phyloP scores from a whole-genome alignment of 2,888 invertebrate genomes.

The Pyrgus malvae region DNA sequence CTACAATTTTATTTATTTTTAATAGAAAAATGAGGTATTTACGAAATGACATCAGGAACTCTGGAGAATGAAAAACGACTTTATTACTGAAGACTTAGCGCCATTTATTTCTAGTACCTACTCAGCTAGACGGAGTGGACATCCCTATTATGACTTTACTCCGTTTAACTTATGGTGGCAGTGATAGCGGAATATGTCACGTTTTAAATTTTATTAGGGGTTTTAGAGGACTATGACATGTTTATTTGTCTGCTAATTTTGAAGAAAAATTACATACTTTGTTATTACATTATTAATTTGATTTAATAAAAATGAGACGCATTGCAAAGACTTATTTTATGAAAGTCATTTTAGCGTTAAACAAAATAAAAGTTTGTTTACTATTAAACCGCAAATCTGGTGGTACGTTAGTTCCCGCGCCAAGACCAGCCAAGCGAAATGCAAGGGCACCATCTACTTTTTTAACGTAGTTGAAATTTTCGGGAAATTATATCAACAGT shows the following conservation, averaged over 20 bases:
- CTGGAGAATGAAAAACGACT: neutral
- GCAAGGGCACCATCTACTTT: too few species aligned
- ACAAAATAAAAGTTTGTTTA: too few species aligned
- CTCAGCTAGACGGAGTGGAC: conserved; percentile 12
- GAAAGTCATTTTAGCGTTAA: too few species aligned
- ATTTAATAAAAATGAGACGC: too few species aligned
- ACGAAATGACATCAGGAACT: neutral
- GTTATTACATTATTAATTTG: too few species aligned
- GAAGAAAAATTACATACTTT: too few species aligned
- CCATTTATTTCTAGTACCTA: conserved; percentile 22
- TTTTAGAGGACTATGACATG: neutral
- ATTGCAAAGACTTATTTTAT: too few species aligned
- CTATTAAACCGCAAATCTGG: too few species aligned
- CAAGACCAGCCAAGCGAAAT: too few species aligned
- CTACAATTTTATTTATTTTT: neutral
- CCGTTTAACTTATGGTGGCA: neutral
- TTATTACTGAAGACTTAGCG: conserved; percentile 2
- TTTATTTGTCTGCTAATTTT: neutral
- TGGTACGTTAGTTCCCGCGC: too few species aligned
- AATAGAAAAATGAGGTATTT: neutral
- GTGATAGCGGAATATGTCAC: neutral
- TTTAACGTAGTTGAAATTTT: too few species aligned
- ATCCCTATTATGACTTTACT: conserved; percentile 18
- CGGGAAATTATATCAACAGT: too few species aligned
- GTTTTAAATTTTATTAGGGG: neutral